Evolutionary conservation across 2,113 vertebrate genomes (phyloP).

Genomic region (Fukomys damarensis): DNA sequence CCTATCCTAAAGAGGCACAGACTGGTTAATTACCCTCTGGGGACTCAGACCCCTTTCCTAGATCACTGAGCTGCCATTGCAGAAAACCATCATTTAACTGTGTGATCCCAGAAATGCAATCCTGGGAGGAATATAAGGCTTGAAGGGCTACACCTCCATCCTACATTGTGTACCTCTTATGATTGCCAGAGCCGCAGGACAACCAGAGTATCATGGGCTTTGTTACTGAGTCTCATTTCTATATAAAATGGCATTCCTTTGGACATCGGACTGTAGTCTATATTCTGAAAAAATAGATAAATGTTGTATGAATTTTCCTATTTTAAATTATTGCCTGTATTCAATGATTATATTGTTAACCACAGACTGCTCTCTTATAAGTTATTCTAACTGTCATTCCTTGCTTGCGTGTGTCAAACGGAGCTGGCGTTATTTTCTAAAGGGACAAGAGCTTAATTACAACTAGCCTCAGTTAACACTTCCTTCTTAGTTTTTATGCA

Average conservation of each 20-base stretch:
- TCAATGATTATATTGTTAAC: not conserved
- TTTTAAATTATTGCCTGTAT: not conserved
- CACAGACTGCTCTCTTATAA: not conserved
- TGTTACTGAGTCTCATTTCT: not conserved
- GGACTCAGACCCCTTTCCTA: not conserved
- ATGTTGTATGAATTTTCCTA: not conserved
- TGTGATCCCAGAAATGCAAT: not conserved
- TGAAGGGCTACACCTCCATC: not conserved
- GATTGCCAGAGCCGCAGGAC: not conserved
- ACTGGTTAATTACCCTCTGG: not conserved
- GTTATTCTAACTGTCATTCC: not conserved
- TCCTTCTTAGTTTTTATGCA: not conserved
- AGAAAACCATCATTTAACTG: not conserved
- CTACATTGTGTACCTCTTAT: not conserved
- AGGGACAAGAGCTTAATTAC: not conserved
- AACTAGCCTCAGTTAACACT: not conserved
- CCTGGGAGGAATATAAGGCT: not conserved
- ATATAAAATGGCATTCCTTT: not conserved
- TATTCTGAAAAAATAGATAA: not conserved
- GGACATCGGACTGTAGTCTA: not conserved
- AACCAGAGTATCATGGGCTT: not conserved
- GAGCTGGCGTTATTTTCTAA: not conserved
- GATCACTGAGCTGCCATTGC: not conserved
- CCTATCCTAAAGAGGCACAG: not conserved
- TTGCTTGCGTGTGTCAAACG: not conserved